Evolutionary conservation across 2,888 invertebrate species (phyloP).

Genomic region (Druceiella hillmani): DNA sequence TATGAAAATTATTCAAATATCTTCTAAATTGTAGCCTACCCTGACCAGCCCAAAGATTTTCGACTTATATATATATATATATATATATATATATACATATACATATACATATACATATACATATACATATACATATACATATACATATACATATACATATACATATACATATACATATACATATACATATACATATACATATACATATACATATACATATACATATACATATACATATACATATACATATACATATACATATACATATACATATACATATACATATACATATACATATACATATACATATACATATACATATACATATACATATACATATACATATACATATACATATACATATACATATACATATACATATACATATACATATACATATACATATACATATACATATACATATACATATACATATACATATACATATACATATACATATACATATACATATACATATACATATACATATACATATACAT

Average conservation of each 20-base stretch:
- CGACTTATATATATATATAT: too few relatives aligned
- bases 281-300: constrained; percentile 7
- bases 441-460: too few relatives aligned
- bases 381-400: too few relatives aligned
- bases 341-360: constrained; percentile 6
- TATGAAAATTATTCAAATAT: too few relatives aligned
- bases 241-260: constrained; percentile 7
- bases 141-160: constrained; percentile 5
- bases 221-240: constrained; percentile 6
- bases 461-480: too few relatives aligned
- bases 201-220: constrained; percentile 5
- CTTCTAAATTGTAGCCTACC: too few relatives aligned
- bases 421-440: too few relatives aligned
- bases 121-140: constrained; percentile 5
- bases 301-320: constrained; percentile 3
- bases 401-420: too few relatives aligned
- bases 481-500: too few relatives aligned
- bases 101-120: constrained; percentile 8
- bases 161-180: constrained; percentile 7
- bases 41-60: too few relatives aligned
- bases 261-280: constrained; percentile 6
- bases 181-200: constrained; percentile 7
- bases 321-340: constrained; percentile 6
- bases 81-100: too few relatives aligned
- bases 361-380: too few relatives aligned